phyloP scores from a whole-genome alignment of 2,113 vertebrate species.

The Paralichthys olivaceus region DNA sequence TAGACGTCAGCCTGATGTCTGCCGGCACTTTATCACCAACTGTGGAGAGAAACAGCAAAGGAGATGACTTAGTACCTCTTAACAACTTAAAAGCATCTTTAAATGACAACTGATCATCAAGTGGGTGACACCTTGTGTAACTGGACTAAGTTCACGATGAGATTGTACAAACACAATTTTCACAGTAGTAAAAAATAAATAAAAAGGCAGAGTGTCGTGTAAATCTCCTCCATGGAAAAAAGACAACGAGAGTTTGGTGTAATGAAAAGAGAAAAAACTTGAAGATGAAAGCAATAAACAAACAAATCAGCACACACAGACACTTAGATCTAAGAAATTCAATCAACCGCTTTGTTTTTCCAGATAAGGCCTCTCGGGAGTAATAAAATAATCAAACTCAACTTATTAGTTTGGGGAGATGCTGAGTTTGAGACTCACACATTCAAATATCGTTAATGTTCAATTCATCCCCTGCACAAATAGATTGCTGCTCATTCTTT shows the following conservation, averaged over 20 bases:
- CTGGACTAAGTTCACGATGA: neutral
- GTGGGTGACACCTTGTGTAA: neutral
- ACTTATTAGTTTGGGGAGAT: constrained; percentile 29
- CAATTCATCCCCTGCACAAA: constrained; percentile 54
- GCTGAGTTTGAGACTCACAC: constrained; percentile 15
- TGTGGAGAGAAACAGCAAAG: constrained; percentile 70
- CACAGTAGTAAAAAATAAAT: neutral
- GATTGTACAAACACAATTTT: neutral
- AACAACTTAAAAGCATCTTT: constrained; percentile 12
- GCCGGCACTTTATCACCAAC: constrained; percentile 99
- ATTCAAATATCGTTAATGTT: constrained; percentile 63
- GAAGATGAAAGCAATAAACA: constrained; percentile 14
- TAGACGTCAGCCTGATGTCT: constrained; percentile 95
- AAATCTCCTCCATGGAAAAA: neutral
- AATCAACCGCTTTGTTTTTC: constrained; percentile 9
- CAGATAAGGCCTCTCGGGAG: constrained; percentile 2
- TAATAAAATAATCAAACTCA: constrained; percentile 59
- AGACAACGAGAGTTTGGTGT: neutral
- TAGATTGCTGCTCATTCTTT: constrained; percentile 72
- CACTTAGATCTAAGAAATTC: neutral
- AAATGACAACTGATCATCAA: constrained; percentile 1
- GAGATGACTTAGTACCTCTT: constrained; percentile 11
- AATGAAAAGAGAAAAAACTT: neutral
- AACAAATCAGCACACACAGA: constrained; percentile 20
- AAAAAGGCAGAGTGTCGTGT: neutral